Evolutionary conservation across 2,797 vertebrate species (phyloP), one percentile per base, ranked within the genome.

Genomic region (Oophaga sylvatica): DNA sequence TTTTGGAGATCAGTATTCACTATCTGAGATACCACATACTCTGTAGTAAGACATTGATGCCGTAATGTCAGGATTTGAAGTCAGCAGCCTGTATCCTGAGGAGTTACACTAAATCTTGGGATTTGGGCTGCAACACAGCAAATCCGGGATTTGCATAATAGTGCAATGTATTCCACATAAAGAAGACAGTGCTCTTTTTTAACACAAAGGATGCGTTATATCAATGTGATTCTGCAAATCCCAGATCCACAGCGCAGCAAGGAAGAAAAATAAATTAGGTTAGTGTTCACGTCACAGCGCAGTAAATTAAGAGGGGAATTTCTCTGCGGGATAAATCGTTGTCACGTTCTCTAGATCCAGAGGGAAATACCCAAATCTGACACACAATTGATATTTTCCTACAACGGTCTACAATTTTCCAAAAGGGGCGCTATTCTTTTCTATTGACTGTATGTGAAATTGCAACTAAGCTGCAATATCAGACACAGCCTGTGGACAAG

Each of bases 81-180:
- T 63, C 20, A 5, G 59, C 62, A 45, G 2, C 31, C 80, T 48
- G 15, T 67, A 81, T 67, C 63, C 80, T 53, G 53, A 82, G 80
- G 63, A 82, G 26, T 65, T 68, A 53, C 29, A 53, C 41, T 68
- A 82, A 82, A 82, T 82, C 62, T 82, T 82, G 48, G 63, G 62
- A 82, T 68, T 82, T 82, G 80, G 41, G 45, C 41, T 48, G 3
- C 63, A 53, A 45, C 79, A 65, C 22, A 26, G 80, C 17, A 81
- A 81, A 81, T 81, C 80, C 80, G 62, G 80, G 80, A 81, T 81
- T 81, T 81, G 45, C n/a, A 81, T 45, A 81, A 26, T 65, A 65
- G 80, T 29, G 80, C 80, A 41, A 53, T 67, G 56, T 22, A 57
- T 71, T 56, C 63, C 35, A 45, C 56, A 83, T 15, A 71, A 41